Evolutionary conservation across 2,888 invertebrate species (phyloP), one percentile per base, ranked within the genome.

Genomic region (Eumerus sabulonum): DNA sequence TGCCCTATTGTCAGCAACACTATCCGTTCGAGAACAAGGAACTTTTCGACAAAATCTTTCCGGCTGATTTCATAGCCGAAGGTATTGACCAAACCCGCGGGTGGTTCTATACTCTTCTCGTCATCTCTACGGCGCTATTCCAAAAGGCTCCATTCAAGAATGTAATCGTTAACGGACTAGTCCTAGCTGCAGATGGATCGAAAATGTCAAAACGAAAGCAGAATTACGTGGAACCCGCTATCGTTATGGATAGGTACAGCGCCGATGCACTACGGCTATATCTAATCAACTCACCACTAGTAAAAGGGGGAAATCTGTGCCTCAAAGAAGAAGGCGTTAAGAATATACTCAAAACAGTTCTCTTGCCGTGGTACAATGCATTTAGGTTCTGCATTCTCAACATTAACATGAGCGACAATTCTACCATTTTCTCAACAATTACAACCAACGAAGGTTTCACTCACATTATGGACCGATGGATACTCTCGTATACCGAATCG

Each of bases 141-240:
- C 95, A 95, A 42, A 96, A 95, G 86, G 94, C 98, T 0, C 98
- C 98, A 0, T 98, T 96, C 89, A 97, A 97, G 88, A 98, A 98
- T 89, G 91, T 98, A 59, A 96, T 99, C 81, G 96, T 94, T 17
- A 98, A 97, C 88, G 98, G 98, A 11, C 91, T 98, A 71, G 94
- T 98, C 0, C 90, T 98, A 59, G 98, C 97, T 14, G 88, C 94
- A 57, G 98, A 98, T 90, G 98, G 98, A 0, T 96, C 97, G 87
- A 98, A 98, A 89, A 98, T 98, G 98, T 98, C 97, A 0, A 98
- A 98, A 87, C 91, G 98, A 47, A 98, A 98, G 90, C 96, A 97
- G 88, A 98, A 98, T 87, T 98, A 97, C 88, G 98, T 98, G 0
- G 97, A 98, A 90, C 98, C 98, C 1, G 90, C 95, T 88, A 93